phyloP scores from a whole-genome alignment of 1,140 invertebrate genomes.

The Trichonephila clavata region DNA sequence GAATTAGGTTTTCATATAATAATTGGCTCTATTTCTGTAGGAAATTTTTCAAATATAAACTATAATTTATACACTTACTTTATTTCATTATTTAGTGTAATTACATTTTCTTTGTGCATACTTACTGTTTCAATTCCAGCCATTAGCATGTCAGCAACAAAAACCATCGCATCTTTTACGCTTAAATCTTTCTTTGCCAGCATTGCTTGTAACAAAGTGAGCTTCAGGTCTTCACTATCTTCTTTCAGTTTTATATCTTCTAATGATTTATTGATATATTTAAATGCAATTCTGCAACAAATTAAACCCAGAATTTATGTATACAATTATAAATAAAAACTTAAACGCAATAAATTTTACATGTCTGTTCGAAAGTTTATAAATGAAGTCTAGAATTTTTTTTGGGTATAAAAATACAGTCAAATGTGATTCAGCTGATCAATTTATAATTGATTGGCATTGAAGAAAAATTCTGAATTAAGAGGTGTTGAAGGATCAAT shows the following conservation, averaged over 20 bases:
- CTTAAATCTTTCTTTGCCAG: conserved; percentile 80
- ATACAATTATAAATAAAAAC: neutral
- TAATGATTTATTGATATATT: conserved; percentile 84
- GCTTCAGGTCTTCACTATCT: conserved; percentile 71
- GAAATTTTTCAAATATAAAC: no score
- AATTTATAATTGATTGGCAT: no score
- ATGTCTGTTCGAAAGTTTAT: no score
- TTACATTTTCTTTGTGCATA: neutral
- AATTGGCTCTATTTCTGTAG: no score
- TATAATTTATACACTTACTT: no score
- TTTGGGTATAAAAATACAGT: no score
- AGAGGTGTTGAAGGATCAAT: no score
- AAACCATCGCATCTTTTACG: conserved; percentile 84
- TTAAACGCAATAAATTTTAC: neutral
- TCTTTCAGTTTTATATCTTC: conserved; percentile 82
- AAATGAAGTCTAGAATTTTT: no score
- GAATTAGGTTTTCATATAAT: no score
- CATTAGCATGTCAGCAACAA: conserved; percentile 90
- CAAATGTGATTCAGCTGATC: no score
- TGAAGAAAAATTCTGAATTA: no score
- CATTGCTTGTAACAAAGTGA: conserved; percentile 85
- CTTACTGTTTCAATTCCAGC: conserved; percentile 92
- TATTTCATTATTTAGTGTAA: no score
- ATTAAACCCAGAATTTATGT: neutral
- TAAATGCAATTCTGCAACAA: conserved; percentile 56